These are phyloP conservation scores for Dipodomys stephensi DNA, from an alignment of 2,113 vertebrate genomes.

Conservation along the genomic window DNA sequence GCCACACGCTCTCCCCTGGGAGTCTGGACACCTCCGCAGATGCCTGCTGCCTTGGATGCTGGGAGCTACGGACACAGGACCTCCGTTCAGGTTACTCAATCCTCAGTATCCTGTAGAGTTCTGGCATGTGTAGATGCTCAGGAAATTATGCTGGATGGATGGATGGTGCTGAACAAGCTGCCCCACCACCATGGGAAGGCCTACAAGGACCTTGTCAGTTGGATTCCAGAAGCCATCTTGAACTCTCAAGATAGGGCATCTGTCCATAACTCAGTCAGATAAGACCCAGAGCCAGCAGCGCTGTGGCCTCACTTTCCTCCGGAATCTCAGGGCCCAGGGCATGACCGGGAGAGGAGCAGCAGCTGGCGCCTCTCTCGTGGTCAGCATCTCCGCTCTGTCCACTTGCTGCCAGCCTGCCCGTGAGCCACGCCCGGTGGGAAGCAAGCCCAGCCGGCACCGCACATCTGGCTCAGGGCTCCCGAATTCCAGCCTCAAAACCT, in stretches of 20 bases:
- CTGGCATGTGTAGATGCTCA: background rate
- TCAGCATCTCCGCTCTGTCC: background rate
- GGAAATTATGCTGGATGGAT: rapidly evolving
- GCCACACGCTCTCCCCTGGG: background rate
- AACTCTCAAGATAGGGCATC: background rate
- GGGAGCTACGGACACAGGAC: rapidly evolving
- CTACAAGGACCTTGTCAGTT: background rate
- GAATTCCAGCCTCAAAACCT: background rate
- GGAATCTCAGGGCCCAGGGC: rapidly evolving
- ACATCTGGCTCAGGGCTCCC: rapidly evolving
- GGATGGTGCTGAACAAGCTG: background rate
- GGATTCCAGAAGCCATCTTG: background rate
- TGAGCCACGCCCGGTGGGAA: background rate
- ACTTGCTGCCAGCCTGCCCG: background rate
- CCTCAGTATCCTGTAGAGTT: rapidly evolving
- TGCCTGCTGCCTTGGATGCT: rapidly evolving
- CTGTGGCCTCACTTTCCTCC: background rate
- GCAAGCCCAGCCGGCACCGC: no score
- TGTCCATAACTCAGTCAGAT: background rate
- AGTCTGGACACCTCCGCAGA: background rate
- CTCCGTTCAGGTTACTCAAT: background rate
- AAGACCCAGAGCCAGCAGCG: background rate
- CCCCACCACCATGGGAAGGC: background rate
- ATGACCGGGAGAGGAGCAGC: rapidly evolving
- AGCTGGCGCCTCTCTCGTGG: background rate